Conservation (phyloP, 2,888 invertebrate genomes). For the Caenorhabditis doughertyi region DNA sequence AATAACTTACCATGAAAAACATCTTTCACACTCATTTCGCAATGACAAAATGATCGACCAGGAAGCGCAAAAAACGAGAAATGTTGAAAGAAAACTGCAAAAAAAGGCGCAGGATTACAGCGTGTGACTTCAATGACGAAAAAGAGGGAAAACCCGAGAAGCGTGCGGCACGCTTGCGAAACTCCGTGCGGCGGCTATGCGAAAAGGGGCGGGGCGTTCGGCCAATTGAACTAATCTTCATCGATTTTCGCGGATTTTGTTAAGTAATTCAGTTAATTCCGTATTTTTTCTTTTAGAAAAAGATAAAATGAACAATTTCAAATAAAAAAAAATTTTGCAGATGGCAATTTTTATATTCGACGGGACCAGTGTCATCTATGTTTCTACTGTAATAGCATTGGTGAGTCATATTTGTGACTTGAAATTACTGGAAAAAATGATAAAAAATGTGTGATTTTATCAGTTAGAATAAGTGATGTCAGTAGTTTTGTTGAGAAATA, state of each 20-base stretch:
- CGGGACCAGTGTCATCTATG: slow-evolving; percentile 69
- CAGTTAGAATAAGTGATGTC: not conserved
- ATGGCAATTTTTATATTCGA: slow-evolving; percentile 65
- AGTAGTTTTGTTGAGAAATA: not conserved
- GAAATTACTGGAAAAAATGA: not conserved
- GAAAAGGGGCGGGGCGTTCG: slow-evolving; percentile 29
- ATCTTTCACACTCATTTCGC: slow-evolving; percentile 55
- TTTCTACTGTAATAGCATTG: slow-evolving; percentile 49
- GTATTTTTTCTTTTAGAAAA: too few species aligned
- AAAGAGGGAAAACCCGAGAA: slow-evolving; percentile 11
- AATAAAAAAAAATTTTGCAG: not conserved
- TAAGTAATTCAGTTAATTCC: not conserved
- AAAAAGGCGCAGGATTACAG: slow-evolving; percentile 42
- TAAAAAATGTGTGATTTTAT: slow-evolving; percentile 11
- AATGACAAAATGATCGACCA: slow-evolving; percentile 2
- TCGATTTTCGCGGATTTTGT: slow-evolving; percentile 35
- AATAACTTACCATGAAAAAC: slow-evolving; percentile 55
- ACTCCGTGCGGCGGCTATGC: slow-evolving; percentile 19
- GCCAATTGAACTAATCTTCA: slow-evolving; percentile 44
- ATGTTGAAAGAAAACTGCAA: slow-evolving; percentile 31
- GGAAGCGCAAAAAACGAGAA: slow-evolving; percentile 16
- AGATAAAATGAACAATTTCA: too few species aligned
- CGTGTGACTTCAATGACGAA: not conserved
- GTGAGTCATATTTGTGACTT: slow-evolving; percentile 36
- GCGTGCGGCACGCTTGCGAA: slow-evolving; percentile 25